Evolutionary conservation across 2,888 invertebrate genomes (phyloP).

Genomic region (Cephus pulcher): DNA sequence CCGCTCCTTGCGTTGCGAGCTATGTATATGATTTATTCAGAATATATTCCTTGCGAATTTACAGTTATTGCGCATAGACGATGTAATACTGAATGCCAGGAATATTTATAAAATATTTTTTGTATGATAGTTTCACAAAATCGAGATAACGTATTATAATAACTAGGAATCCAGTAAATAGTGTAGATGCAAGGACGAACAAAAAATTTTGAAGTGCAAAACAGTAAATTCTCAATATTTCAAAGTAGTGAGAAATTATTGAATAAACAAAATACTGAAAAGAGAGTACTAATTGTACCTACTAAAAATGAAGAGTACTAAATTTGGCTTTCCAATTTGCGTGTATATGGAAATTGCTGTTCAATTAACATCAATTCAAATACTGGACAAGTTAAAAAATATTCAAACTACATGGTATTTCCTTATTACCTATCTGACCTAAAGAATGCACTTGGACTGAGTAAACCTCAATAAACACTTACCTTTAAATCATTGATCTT

Average conservation of each 20-base stretch:
- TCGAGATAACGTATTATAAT: background rate
- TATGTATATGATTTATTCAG: constrained; percentile 28
- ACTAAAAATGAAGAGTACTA: background rate
- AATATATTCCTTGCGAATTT: background rate
- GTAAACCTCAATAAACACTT: constrained; percentile 15
- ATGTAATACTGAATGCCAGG: background rate
- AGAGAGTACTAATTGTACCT: background rate
- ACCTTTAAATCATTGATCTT: constrained; percentile 73
- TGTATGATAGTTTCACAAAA: background rate
- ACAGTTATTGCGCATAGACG: background rate
- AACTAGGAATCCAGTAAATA: background rate
- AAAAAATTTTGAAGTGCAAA: too few species aligned
- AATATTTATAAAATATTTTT: background rate
- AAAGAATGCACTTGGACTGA: background rate
- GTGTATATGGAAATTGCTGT: background rate
- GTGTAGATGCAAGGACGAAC: background rate
- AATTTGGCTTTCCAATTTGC: background rate
- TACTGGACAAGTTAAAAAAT: background rate
- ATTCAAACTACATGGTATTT: background rate
- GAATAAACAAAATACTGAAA: background rate
- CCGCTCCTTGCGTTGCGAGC: constrained; percentile 70
- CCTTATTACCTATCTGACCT: background rate
- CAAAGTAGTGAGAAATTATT: background rate
- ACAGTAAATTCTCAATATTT: background rate
- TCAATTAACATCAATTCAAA: background rate